Conservation (phyloP, 2,888 invertebrate genomes). For the Trissonchulus latispiculum region DNA sequence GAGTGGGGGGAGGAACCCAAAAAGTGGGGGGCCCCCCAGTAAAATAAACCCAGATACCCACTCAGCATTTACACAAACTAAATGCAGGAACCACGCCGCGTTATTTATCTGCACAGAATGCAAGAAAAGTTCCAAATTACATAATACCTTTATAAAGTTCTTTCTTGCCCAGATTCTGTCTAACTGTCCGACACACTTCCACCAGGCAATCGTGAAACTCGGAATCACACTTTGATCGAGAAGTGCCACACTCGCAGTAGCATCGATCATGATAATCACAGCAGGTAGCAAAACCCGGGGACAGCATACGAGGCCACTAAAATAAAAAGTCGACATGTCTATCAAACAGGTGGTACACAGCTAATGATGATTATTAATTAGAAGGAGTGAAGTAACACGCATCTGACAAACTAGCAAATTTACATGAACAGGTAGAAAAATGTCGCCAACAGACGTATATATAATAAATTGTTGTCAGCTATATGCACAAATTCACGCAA, state of each 20-base stretch:
- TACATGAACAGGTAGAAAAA: no score
- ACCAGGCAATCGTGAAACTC: neutral
- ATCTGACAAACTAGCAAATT: no score
- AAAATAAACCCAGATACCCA: neutral
- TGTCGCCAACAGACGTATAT: no score
- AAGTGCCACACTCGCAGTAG: neutral
- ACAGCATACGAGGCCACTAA: conserved; percentile 1
- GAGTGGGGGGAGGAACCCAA: no score
- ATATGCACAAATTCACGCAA: no score
- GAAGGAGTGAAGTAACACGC: no score
- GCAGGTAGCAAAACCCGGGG: neutral
- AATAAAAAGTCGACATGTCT: no score
- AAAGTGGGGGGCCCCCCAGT: no score
- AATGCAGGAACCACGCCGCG: no score
- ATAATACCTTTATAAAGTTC: neutral
- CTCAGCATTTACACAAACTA: no score
- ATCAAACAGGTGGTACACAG: no score
- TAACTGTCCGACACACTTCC: neutral
- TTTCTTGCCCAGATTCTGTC: neutral
- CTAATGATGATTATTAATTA: no score
- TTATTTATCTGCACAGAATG: neutral
- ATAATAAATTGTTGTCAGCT: neutral
- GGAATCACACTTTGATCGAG: neutral
- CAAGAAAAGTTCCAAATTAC: neutral
- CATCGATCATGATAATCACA: conserved; percentile 3